phyloP scores from a whole-genome alignment of 2,113 vertebrate species.

The Burhinus bistriatus region DNA sequence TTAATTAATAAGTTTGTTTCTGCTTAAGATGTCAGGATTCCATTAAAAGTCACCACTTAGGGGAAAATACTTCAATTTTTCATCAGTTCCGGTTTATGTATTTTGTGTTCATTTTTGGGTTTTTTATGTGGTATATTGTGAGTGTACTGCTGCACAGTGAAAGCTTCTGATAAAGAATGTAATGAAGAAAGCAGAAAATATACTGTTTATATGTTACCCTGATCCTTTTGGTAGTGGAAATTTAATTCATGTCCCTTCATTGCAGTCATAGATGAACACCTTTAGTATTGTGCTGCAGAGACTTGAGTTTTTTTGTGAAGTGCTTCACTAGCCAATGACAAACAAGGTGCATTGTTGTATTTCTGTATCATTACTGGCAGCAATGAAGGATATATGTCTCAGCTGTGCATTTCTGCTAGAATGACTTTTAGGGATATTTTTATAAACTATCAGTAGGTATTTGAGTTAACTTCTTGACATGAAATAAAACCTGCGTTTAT shows the following conservation, averaged over 20 bases:
- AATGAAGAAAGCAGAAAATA: neutral
- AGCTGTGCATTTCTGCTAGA: neutral
- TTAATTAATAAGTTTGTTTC: neutral
- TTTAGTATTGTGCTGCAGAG: neutral
- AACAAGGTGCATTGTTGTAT: neutral
- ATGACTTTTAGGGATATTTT: neutral
- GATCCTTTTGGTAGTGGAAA: neutral
- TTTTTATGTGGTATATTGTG: neutral
- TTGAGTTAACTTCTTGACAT: neutral
- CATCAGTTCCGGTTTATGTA: neutral
- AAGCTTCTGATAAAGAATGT: neutral
- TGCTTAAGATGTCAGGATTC: neutral
- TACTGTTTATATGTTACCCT: neutral
- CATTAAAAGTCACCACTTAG: neutral
- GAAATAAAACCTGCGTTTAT: neutral
- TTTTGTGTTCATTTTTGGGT: neutral
- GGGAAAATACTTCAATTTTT: neutral
- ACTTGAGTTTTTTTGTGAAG: neutral
- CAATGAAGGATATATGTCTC: neutral
- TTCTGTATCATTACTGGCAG: neutral
- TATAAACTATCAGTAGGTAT: neutral
- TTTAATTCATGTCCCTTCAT: fast-evolving
- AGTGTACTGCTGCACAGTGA: neutral
- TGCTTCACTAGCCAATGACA: neutral
- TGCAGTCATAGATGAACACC: neutral